Conservation (phyloP, 2,888 invertebrate species). For the Lutraria lutraria region DNA sequence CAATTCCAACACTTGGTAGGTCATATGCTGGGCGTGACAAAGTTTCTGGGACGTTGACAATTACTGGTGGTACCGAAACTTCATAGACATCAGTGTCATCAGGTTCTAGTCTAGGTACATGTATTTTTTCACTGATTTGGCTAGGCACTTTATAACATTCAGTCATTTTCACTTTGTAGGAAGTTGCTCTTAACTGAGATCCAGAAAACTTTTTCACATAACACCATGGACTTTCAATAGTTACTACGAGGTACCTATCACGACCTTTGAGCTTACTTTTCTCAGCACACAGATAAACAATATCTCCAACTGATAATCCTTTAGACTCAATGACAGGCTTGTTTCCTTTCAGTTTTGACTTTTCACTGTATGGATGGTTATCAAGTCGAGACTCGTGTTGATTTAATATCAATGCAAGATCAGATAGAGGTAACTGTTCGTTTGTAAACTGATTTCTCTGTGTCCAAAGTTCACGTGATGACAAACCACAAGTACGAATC, state of each 20-base stretch:
- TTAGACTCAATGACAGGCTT: not conserved
- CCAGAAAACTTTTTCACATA: constrained; percentile 63
- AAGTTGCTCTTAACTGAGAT: constrained; percentile 54
- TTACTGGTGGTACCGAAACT: not conserved
- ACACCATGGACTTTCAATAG: constrained; percentile 62
- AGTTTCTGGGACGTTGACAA: not conserved
- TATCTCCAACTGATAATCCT: constrained; percentile 52
- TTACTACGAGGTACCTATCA: constrained; percentile 64
- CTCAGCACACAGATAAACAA: constrained; percentile 63
- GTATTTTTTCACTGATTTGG: not conserved
- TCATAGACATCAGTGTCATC: no score
- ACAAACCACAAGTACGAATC: constrained; percentile 51
- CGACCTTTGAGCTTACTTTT: constrained; percentile 54
- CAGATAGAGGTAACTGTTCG: constrained; percentile 61
- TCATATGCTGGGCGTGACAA: not conserved
- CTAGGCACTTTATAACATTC: constrained; percentile 62
- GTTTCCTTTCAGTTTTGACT: not conserved
- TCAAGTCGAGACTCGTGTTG: constrained; percentile 48
- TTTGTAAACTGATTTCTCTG: constrained; percentile 65
- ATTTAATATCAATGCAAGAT: constrained; percentile 48
- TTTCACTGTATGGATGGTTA: constrained; percentile 58
- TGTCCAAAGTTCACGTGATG: not conserved
- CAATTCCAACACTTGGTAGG: not conserved
- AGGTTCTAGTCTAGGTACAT: not conserved
- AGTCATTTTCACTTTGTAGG: constrained; percentile 61